Conservation (phyloP, 2,797 vertebrate genomes). For the Brachyalestes nurse region DNA sequence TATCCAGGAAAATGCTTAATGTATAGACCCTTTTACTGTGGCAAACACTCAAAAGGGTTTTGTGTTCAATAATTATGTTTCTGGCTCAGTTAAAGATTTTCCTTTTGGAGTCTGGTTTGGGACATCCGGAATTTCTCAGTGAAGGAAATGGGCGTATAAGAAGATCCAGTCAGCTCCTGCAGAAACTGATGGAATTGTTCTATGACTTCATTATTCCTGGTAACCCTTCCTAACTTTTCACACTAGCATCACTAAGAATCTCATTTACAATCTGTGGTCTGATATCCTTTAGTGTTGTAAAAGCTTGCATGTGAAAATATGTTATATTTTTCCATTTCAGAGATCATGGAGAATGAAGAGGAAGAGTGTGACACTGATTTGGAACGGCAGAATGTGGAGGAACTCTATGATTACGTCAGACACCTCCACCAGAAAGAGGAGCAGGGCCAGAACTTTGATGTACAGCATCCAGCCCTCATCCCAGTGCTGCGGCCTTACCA, state of each 20-base stretch:
- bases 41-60: not conserved
- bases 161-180: conserved; percentile 91
- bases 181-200: conserved; percentile 94
- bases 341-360: conserved; percentile 88
- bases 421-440: conserved; percentile 75
- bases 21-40: not conserved
- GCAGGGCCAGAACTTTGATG: conserved; percentile 74
- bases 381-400: conserved; percentile 94
- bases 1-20: not conserved
- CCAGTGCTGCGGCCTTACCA: conserved; percentile 92
- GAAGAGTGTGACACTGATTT: conserved; percentile 90
- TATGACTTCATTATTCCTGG: conserved; percentile 91
- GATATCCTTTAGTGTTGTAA: not conserved
- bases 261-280: not conserved
- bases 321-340: conserved; percentile 66
- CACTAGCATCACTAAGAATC: not conserved
- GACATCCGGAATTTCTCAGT: conserved; percentile 90
- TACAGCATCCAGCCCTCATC: conserved; percentile 90
- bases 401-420: conserved; percentile 92
- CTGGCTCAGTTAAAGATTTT: conserved; percentile 87
- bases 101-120: conserved; percentile 87
- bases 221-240: conserved; percentile 62
- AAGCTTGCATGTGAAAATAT: not conserved
- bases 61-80: not conserved
- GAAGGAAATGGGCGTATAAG: conserved; percentile 90